phyloP scores from a whole-genome alignment of 1,140 invertebrate genomes.

The Nymphalis io region DNA sequence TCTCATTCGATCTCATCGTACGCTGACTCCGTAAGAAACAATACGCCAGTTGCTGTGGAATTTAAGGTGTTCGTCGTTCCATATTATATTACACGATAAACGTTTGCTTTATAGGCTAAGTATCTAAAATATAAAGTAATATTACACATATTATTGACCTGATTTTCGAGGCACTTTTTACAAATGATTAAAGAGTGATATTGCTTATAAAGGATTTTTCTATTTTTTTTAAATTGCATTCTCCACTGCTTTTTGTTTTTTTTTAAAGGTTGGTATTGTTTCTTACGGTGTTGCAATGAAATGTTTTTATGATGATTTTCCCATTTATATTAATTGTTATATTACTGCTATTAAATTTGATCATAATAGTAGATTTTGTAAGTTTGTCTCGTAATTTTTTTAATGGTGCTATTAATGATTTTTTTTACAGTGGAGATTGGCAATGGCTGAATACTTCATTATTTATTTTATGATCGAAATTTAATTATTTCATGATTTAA shows the following conservation, averaged over 20 bases:
- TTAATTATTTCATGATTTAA: no score
- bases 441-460: conserved; percentile 11
- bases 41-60: conserved; percentile 52
- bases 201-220: neutral
- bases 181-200: no score
- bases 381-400: neutral
- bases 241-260: conserved; percentile 29
- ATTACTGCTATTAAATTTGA: neutral
- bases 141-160: no score
- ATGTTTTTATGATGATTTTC: neutral
- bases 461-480: neutral
- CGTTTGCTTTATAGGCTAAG: conserved; percentile 12
- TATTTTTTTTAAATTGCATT: conserved; percentile 31
- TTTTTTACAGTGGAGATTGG: conserved; percentile 38
- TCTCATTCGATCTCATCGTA: conserved; percentile 25
- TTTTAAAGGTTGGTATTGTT: conserved; percentile 50
- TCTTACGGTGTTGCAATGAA: conserved; percentile 43
- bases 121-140: neutral
- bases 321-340: neutral
- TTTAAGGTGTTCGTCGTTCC: conserved; percentile 66
- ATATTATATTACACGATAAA: conserved; percentile 23
- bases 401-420: neutral
- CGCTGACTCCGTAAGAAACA: conserved; percentile 58
- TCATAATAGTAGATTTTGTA: no score
- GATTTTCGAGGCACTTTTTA: no score